Evolutionary conservation across 2,797 vertebrate species (phyloP).

Genomic region (Calcarius lapponicus): DNA sequence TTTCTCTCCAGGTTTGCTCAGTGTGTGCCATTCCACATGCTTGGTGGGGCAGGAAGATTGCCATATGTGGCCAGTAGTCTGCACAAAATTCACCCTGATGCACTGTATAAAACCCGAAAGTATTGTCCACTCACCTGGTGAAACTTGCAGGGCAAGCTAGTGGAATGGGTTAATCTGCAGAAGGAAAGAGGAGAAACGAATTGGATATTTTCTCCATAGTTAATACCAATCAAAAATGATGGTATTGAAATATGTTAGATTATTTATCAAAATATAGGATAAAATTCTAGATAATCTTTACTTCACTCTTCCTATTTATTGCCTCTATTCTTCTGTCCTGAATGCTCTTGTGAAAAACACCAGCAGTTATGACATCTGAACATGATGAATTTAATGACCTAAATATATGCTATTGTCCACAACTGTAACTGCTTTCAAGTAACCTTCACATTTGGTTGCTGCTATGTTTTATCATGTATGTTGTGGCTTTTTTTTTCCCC

Average conservation of each 20-base stretch:
- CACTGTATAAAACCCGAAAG: neutral
- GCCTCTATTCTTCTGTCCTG: neutral
- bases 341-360: neutral
- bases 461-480: conserved; percentile 57
- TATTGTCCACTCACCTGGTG: neutral
- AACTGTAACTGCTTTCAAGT: conserved; percentile 29
- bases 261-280: neutral
- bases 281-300: neutral
- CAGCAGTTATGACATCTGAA: neutral
- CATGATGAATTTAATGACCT: neutral
- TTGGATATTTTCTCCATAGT: neutral
- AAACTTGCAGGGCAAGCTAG: neutral
- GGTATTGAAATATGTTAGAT: neutral
- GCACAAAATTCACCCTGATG: neutral
- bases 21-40: neutral
- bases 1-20: neutral
- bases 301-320: neutral
- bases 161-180: neutral
- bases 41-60: neutral
- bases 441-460: conserved; percentile 48
- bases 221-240: neutral
- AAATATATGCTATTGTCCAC: conserved; percentile 7
- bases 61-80: neutral
- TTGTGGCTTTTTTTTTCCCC: conserved; percentile 29
- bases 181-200: neutral